Conservation (phyloP, 2,888 invertebrate species). For the Horisme vitalbata region DNA sequence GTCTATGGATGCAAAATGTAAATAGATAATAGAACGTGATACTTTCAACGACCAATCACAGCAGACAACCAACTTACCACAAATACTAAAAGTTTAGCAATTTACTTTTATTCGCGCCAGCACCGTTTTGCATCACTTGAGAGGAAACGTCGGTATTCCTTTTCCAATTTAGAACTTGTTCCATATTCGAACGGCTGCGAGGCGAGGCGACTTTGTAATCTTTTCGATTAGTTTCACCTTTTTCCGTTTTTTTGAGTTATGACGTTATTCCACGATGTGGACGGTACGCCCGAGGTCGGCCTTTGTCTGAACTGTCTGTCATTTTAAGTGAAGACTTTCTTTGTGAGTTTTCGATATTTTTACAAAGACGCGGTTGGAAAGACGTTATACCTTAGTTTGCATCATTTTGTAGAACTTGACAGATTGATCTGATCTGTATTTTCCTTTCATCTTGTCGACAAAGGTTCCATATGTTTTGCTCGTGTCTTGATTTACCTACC, state of each 20-base stretch:
- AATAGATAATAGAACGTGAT: slow-evolving; percentile 6
- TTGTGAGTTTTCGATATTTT: slow-evolving; percentile 17
- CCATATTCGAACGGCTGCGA: slow-evolving; percentile 47
- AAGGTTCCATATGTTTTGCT: too few species aligned
- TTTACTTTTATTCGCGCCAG: slow-evolving; percentile 65
- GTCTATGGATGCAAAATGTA: not conserved
- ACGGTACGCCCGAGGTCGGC: slow-evolving; percentile 11
- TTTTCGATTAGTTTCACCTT: slow-evolving; percentile 48
- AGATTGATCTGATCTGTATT: too few species aligned
- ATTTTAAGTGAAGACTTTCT: slow-evolving; percentile 15
- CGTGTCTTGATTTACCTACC: too few species aligned
- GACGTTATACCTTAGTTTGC: slow-evolving; percentile 1
- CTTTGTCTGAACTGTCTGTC: slow-evolving; percentile 26
- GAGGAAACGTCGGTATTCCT: slow-evolving; percentile 55
- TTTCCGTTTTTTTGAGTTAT: slow-evolving; percentile 31
- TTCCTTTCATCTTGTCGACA: too few species aligned
- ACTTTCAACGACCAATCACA: slow-evolving; percentile 33
- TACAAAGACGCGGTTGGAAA: slow-evolving; percentile 1
- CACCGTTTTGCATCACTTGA: slow-evolving; percentile 63
- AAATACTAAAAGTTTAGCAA: slow-evolving; percentile 65
- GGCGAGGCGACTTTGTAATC: slow-evolving; percentile 45
- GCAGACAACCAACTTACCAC: slow-evolving; percentile 37
- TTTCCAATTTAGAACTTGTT: slow-evolving; percentile 73
- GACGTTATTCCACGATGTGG: slow-evolving; percentile 15
- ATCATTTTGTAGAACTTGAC: too few species aligned